A percentile compares a stretch with the other conserved stretches of the same genome.
Evolutionary conservation across 2,888 invertebrate species (phyloP).

Genomic region (Hylaea fasciaria): DNA sequence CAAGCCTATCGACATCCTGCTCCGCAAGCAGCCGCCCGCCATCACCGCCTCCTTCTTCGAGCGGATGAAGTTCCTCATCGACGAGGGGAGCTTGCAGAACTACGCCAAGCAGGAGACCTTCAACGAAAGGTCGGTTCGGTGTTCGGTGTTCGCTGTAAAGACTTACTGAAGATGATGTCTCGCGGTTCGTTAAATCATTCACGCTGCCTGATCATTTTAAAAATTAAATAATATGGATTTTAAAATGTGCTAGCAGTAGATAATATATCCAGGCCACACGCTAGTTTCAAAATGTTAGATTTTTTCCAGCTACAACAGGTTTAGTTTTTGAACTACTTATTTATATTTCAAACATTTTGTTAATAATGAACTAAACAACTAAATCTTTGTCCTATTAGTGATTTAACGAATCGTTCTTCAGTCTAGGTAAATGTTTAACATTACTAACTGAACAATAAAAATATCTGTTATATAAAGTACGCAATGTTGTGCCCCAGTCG

Average conservation of each 20-base stretch:
- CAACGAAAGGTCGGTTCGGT: conserved; percentile 95
- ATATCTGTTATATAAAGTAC: conserved; percentile 72
- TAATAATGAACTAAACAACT: too few species aligned
- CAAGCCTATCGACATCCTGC: conserved; percentile 97
- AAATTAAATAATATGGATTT: neutral
- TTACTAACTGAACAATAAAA: conserved; percentile 43
- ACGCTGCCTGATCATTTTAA: neutral
- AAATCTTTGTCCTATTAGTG: conserved; percentile 2
- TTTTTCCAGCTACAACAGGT: neutral
- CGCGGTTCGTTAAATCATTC: conserved; percentile 37
- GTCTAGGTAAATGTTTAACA: conserved; percentile 25
- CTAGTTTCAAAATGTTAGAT: neutral
- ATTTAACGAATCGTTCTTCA: conserved; percentile 38
- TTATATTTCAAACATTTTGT: too few species aligned
- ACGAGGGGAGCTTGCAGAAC: conserved; percentile 98
- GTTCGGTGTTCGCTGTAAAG: conserved; percentile 59
- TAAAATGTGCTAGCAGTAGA: neutral
- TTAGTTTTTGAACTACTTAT: neutral
- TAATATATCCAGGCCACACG: too few species aligned
- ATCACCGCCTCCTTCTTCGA: conserved; percentile 99
- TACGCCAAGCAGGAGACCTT: conserved; percentile 98
- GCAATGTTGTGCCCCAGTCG: conserved; percentile 95
- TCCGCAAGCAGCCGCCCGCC: conserved; percentile 97
- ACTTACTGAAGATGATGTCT: conserved; percentile 8
- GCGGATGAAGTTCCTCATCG: conserved; percentile 98